Conservation (phyloP, 1,140 invertebrate genomes). For the Lepidotrigona ventralis region DNA sequence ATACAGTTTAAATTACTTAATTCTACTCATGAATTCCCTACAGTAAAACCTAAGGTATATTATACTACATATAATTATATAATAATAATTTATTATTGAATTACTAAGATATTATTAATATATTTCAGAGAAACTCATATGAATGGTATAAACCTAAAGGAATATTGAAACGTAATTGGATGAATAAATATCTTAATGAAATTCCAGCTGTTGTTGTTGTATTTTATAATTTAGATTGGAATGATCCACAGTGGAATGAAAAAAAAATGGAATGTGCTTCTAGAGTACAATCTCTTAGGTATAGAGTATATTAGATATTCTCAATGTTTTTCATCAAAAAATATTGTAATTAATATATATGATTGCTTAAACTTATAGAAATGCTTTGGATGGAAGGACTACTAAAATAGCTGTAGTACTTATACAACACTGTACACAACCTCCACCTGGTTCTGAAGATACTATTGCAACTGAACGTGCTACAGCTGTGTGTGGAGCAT, state of each 20-base stretch:
- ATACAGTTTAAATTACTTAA: conserved; percentile 91
- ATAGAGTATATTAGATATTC: conserved; percentile 43
- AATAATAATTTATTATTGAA: neutral
- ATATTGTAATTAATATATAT: conserved; percentile 19
- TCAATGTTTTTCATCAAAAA: conserved; percentile 8
- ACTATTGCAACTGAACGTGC: conserved; percentile 92
- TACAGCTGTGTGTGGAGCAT: conserved; percentile 91
- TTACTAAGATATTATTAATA: conserved; percentile 29
- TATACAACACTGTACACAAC: conserved; percentile 89
- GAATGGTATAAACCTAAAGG: conserved; percentile 98
- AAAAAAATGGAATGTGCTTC: conserved; percentile 96
- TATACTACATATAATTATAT: neutral
- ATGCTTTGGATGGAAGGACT: conserved; percentile 87
- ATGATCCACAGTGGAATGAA: conserved; percentile 95
- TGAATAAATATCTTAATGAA: conserved; percentile 94
- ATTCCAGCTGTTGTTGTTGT: conserved; percentile 96
- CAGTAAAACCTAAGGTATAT: conserved; percentile 90
- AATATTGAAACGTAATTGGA: conserved; percentile 97
- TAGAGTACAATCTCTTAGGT: conserved; percentile 93
- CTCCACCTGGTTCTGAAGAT: conserved; percentile 91
- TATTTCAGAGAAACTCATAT: conserved; percentile 88
- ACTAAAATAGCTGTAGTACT: conserved; percentile 94
- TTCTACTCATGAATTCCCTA: conserved; percentile 92
- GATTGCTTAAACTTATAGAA: conserved; percentile 74
- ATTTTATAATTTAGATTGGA: conserved; percentile 99